phyloP scores from a whole-genome alignment of 1,140 invertebrate species.

The Drosophila paulistorum region DNA sequence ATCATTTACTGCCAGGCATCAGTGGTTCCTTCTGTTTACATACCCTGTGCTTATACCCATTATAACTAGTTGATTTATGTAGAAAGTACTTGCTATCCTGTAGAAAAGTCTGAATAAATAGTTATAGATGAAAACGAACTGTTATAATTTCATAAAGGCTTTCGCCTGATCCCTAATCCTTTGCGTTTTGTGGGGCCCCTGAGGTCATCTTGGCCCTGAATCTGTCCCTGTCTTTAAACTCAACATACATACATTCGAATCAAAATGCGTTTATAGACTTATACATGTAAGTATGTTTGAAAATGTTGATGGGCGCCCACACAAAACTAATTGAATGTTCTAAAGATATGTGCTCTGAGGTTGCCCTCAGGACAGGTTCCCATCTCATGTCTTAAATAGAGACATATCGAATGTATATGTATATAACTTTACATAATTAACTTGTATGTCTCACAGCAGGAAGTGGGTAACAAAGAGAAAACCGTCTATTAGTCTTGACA shows the following conservation, averaged over 20 bases:
- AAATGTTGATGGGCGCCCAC: slow-evolving; percentile 39
- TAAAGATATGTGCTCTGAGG: slow-evolving; percentile 30
- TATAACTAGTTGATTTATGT: background rate
- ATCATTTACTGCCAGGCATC: slow-evolving; percentile 23
- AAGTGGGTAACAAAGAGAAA: slow-evolving; percentile 61
- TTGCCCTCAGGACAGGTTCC: slow-evolving; percentile 40
- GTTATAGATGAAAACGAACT: too few species aligned
- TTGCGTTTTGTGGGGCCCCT: too few species aligned
- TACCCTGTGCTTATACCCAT: background rate
- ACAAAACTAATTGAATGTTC: slow-evolving; percentile 46
- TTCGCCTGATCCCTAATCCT: too few species aligned
- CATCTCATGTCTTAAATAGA: slow-evolving; percentile 49
- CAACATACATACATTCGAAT: background rate
- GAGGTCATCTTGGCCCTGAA: too few species aligned
- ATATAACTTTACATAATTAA: slow-evolving; percentile 66
- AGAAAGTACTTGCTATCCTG: too few species aligned
- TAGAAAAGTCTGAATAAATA: too few species aligned
- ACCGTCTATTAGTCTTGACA: slow-evolving; percentile 60
- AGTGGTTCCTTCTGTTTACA: slow-evolving; percentile 42
- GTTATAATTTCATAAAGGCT: too few species aligned
- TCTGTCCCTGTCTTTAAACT: too few species aligned
- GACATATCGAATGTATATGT: background rate
- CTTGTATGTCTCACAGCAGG: slow-evolving; percentile 55
- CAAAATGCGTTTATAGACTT: background rate
- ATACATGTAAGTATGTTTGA: slow-evolving; percentile 1